Base-by-base conservation (phyloP, 2,888 invertebrate genomes). In the Drepanosiphum platanoidis region DNA sequence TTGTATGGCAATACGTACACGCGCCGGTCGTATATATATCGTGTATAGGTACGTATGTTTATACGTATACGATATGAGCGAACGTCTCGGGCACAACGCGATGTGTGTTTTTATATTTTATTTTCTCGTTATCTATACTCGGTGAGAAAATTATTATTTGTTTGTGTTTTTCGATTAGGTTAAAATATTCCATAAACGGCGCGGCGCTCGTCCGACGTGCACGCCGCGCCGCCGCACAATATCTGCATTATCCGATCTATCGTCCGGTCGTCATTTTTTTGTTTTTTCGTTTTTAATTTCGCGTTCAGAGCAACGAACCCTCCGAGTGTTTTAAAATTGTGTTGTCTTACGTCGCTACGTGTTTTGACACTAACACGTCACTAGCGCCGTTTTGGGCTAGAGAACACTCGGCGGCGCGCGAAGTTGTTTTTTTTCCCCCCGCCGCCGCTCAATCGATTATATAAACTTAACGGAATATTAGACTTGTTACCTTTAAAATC, bases 111-210 rank as follows among this genome's bases (percentile, higher is more conserved):
- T n/a, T n/a, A n/a, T n/a, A n/a, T n/a, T n/a, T n/a, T n/a, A n/a
- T 64, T 46, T 74, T 74, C 46, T 74, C 46, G 30, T 46, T 52
- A n/a, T n/a, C n/a, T n/a, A n/a, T n/a, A n/a, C n/a, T n/a, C n/a
- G n/a, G n/a, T n/a, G n/a, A n/a, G n/a, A 32, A 27, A 27, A 30
- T 30, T 64, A 64, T 30, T n/a, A n/a, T n/a, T n/a, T n/a, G n/a
- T n/a, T n/a, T n/a, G n/a, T n/a, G n/a, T n/a, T 64, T 52, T 52
- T 52, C 1, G 18, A 8, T 52, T 18, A 4, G 18, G 52, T 52
- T 18, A 52, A 52, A 52, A 52, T 52, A 52, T 52, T 52, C 18
- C n/a, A 5, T 22, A 2, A 52, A 52, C 52, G 18, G 22, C 18
- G 4, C 52, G 18, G 22, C 18, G 4, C 22, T 5, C 1, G 46